Evolutionary conservation across 92 coral and sea anemone species (phyloP), one percentile per base, ranked within the genome.

Genomic region (Palythoa caribaeorum): DNA sequence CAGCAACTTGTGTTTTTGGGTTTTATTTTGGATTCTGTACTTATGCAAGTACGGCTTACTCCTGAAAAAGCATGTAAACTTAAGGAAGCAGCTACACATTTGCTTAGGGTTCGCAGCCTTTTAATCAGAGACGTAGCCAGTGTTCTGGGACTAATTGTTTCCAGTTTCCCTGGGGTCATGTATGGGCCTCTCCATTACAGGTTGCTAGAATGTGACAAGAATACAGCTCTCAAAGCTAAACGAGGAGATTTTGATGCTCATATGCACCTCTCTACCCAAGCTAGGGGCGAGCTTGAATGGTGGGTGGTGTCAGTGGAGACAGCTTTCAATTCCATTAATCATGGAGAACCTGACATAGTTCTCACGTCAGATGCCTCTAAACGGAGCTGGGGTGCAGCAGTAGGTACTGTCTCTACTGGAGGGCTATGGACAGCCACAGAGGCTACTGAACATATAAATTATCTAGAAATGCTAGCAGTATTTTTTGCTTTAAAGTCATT

Each of bases 361-460:
- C 37, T 68, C 38, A 39, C 54, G 1, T 39, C 78, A 38, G 78
- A 73, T 44, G 78, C 78, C 54, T 73, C 78, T 2, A 73, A 73
- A 16, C 52, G n/a, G 54, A 54, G 54, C 8, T 73, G 78, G 78
- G 78, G 78, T 39, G 73, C 86, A 73, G 71, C 84, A 3, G 75
- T 78, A 65, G 59, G 79, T 47, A 54, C 50, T 38, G 54, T 86
- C 57, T 11, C n/a, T n/a, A n/a, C n/a, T n/a, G n/a, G n/a, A n/a
- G n/a, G n/a, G n/a, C n/a, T n/a, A n/a, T n/a, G n/a, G 91, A 71
- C 91, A 38, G 86, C 83, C 52, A 38, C 20, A 3, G 93, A 93
- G 60, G 72, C 88, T 21, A 76, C 87, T 76, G 57, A 89, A 39
- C 92, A 90, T 60, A 93, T 78, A 35, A 93, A 93, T 69, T 90